Evolutionary conservation across 2,113 vertebrate species (phyloP).

Genomic region (Muscicapa adusta): DNA sequence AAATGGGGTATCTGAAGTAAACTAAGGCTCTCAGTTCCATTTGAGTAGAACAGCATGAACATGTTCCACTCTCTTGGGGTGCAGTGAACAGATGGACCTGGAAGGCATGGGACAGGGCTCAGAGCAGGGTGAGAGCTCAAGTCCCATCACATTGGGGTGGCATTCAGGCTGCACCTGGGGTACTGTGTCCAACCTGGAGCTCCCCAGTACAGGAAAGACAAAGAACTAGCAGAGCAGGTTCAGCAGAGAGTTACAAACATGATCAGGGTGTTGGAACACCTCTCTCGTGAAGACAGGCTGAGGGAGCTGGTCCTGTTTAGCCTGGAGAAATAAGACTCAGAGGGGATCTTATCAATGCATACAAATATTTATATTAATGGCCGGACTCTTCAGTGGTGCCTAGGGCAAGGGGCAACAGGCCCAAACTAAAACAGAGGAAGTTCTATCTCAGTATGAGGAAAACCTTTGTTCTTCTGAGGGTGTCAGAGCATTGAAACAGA

Average conservation of each 20-base stretch:
- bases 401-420: neutral
- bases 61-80: neutral
- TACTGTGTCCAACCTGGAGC: neutral
- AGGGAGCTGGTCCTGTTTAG: neutral
- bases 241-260: neutral
- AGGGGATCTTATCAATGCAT: neutral
- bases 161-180: neutral
- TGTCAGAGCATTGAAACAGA: neutral
- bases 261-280: neutral
- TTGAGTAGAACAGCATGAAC: neutral
- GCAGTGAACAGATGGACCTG: neutral
- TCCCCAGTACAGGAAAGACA: neutral
- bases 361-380: neutral
- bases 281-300: neutral
- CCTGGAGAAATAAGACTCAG: neutral
- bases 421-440: neutral
- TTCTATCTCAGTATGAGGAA: neutral
- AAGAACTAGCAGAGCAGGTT: too few species aligned
- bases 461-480: neutral
- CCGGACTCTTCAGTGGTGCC: neutral
- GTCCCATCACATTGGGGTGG: neutral
- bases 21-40: neutral
- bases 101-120: neutral
- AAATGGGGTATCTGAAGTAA: neutral
- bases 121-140: neutral